phyloP scores from a whole-genome alignment of 1,140 invertebrate species.

The Diuraphis noxia region DNA sequence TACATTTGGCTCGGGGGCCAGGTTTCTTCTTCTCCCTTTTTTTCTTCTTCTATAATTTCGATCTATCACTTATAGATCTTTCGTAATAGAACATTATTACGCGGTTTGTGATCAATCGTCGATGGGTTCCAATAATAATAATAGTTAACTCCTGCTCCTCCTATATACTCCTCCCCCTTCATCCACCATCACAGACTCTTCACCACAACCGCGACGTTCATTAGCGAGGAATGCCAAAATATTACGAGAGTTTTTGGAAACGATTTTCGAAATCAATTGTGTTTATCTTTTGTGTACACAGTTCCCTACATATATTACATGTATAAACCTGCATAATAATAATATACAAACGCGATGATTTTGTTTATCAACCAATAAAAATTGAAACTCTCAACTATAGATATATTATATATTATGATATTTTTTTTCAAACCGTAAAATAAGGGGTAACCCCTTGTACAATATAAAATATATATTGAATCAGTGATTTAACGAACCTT shows the following conservation, averaged over 20 bases:
- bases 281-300: background rate
- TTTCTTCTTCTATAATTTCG: background rate
- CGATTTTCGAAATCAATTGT: background rate
- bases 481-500: conserved; percentile 26
- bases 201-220: background rate
- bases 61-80: background rate
- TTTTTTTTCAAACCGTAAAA: background rate
- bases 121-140: conserved; percentile 13
- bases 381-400: background rate
- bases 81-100: background rate
- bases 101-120: background rate
- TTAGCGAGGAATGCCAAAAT: background rate
- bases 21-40: background rate
- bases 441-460: background rate
- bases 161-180: background rate
- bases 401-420: background rate
- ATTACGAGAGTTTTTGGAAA: background rate
- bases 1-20: background rate
- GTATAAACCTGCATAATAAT: background rate
- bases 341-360: background rate
- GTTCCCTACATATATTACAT: background rate
- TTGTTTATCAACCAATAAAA: background rate
- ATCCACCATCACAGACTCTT: background rate
- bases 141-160: background rate
- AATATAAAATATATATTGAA: background rate